These are phyloP conservation scores for Drosophila guanche DNA, from an alignment of 1,140 invertebrate genomes.

Conservation along the genomic window DNA sequence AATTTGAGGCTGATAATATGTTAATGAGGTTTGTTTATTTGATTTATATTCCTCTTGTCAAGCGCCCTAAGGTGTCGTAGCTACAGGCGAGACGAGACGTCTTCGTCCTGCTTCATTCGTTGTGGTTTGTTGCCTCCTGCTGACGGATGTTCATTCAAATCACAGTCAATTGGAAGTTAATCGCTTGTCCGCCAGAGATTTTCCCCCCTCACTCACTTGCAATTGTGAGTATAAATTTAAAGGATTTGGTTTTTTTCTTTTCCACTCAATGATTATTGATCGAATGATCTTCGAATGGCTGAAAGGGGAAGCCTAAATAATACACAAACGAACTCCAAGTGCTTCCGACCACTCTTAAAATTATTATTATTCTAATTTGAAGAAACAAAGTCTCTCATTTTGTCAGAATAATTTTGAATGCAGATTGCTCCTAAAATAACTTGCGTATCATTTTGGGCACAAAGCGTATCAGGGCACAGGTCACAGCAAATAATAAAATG, in stretches of 20 bases:
- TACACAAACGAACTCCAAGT: too few relatives aligned
- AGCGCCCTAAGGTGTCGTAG: slow-evolving; percentile 32
- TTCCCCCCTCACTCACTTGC: slow-evolving; percentile 4
- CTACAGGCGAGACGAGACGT: slow-evolving; percentile 8
- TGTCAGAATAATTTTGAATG: not conserved
- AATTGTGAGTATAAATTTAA: slow-evolving; percentile 2
- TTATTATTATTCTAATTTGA: too few relatives aligned
- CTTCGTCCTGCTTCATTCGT: not conserved
- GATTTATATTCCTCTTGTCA: slow-evolving; percentile 73
- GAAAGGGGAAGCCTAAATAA: too few relatives aligned
- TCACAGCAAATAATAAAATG: slow-evolving; percentile 43
- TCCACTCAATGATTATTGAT: too few relatives aligned
- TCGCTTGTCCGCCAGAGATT: slow-evolving; percentile 18
- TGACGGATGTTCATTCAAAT: slow-evolving; percentile 14
- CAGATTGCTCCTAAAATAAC: not conserved
- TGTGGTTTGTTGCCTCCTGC: too few relatives aligned
- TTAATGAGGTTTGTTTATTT: slow-evolving; percentile 81
- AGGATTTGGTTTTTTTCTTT: not conserved
- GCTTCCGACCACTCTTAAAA: too few relatives aligned
- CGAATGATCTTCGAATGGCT: too few relatives aligned
- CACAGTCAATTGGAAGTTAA: slow-evolving; percentile 44
- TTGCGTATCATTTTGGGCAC: slow-evolving; percentile 34
- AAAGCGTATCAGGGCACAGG: slow-evolving; percentile 50
- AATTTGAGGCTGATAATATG: slow-evolving; percentile 77
- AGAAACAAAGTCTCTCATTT: not conserved